Conservation (phyloP, 2,888 invertebrate genomes). For the Hylaea fasciaria region DNA sequence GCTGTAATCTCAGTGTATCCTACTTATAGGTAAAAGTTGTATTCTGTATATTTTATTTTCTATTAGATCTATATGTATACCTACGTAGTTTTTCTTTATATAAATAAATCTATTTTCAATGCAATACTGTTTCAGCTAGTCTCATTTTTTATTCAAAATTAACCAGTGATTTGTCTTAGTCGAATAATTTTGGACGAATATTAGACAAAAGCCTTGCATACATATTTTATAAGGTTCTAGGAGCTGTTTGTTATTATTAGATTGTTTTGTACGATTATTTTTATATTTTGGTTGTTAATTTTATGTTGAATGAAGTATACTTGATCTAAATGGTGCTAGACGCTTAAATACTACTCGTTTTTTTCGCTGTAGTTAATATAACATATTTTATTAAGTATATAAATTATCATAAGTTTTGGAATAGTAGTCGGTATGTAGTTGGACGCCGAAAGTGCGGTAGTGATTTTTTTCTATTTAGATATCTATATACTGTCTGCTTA, state of each 20-base stretch:
- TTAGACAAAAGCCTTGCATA: conserved; percentile 43
- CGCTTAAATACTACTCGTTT: conserved; percentile 71
- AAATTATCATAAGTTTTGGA: conserved; percentile 8
- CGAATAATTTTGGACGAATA: conserved; percentile 51
- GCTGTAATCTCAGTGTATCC: conserved; percentile 77
- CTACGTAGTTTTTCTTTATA: conserved; percentile 61
- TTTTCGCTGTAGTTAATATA: conserved; percentile 71
- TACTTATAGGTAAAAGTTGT: conserved; percentile 66
- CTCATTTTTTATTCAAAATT: conserved; percentile 73
- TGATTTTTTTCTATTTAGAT: conserved; percentile 38
- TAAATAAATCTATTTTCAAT: conserved; percentile 67
- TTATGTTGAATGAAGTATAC: conserved; percentile 78
- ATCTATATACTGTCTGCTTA: conserved; percentile 52
- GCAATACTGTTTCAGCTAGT: conserved; percentile 79
- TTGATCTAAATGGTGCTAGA: conserved; percentile 83
- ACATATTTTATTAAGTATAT: conserved; percentile 63
- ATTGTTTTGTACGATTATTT: conserved; percentile 59
- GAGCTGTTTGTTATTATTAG: conserved; percentile 69
- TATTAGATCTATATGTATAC: conserved; percentile 66
- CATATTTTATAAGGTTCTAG: conserved; percentile 50
- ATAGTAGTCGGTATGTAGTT: conserved; percentile 16
- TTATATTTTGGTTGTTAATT: conserved; percentile 77
- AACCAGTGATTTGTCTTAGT: conserved; percentile 62
- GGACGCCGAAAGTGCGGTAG: conserved; percentile 43
- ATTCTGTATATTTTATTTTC: conserved; percentile 63